Conservation (phyloP, 2,797 vertebrate species). For the Geotrypetes seraphini region DNA sequence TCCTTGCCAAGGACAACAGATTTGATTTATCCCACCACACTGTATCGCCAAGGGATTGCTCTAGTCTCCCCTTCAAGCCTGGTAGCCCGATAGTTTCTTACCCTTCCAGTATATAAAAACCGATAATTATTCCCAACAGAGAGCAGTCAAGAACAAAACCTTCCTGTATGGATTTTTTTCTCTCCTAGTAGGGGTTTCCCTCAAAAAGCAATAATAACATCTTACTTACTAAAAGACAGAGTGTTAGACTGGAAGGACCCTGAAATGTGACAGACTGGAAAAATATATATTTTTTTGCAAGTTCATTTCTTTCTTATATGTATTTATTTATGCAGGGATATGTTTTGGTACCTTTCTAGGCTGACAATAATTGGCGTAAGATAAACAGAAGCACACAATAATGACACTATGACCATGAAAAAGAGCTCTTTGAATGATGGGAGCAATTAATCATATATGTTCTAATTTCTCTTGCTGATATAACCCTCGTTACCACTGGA, state of each 20-base stretch:
- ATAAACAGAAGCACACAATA: slow-evolving; percentile 50
- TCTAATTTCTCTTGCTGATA: slow-evolving; percentile 16
- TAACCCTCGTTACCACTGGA: too few relatives aligned
- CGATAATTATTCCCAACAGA: slow-evolving; percentile 17
- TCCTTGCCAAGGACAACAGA: slow-evolving; percentile 13
- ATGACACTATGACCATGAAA: slow-evolving; percentile 45
- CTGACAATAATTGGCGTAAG: slow-evolving; percentile 39
- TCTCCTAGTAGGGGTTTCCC: neutral
- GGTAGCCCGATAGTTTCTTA: too few relatives aligned
- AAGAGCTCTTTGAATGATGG: slow-evolving; percentile 45
- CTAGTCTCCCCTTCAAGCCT: too few relatives aligned
- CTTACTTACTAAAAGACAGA: slow-evolving; percentile 17
- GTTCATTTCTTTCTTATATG: slow-evolving; percentile 20
- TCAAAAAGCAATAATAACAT: slow-evolving; percentile 12
- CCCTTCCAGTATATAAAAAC: too few relatives aligned
- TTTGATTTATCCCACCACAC: slow-evolving; percentile 24
- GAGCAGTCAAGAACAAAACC: slow-evolving; percentile 35
- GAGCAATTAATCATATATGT: slow-evolving; percentile 37
- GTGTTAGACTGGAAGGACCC: slow-evolving; percentile 17
- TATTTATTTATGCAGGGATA: slow-evolving; percentile 17
- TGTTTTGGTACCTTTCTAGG: slow-evolving; percentile 11
- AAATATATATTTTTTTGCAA: slow-evolving; percentile 17
- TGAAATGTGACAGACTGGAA: slow-evolving; percentile 17
- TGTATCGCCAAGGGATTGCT: too few relatives aligned
- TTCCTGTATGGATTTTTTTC: slow-evolving; percentile 32